These are phyloP conservation scores for Labeo catla DNA, from an alignment of 2,113 vertebrate genomes.

Conservation along the genomic window DNA sequence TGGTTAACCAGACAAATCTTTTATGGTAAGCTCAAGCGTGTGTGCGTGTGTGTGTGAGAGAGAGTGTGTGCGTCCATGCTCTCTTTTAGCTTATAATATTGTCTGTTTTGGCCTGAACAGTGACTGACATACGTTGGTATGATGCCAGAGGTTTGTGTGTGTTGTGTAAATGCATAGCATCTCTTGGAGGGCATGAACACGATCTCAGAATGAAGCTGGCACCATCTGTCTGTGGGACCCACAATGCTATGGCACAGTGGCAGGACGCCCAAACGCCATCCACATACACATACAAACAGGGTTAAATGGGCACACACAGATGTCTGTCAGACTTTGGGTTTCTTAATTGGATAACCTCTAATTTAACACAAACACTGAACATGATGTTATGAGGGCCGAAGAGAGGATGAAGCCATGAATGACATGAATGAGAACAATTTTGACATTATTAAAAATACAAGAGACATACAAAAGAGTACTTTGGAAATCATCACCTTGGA, in stretches of 20 bases:
- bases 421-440: not conserved
- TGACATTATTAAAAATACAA: not conserved
- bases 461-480: not conserved
- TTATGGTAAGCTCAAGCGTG: not conserved
- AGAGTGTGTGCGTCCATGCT: not conserved
- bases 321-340: constrained; percentile 49
- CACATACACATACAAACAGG: constrained; percentile 24
- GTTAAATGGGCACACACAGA: constrained; percentile 56
- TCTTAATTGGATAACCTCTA: constrained; percentile 52
- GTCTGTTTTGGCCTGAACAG: constrained; percentile 15
- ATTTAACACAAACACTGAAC: constrained; percentile 24
- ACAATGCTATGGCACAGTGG: constrained; percentile 39
- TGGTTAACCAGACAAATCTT: not conserved
- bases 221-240: constrained; percentile 63
- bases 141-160: constrained; percentile 56
- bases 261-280: constrained; percentile 50
- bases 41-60: not conserved
- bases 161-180: constrained; percentile 29
- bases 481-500: no score
- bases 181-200: constrained; percentile 50
- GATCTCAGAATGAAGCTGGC: constrained; percentile 56
- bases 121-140: constrained; percentile 57
- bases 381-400: not conserved
- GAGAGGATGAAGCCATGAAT: not conserved
- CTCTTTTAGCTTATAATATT: constrained; percentile 33